Base-by-base conservation (phyloP, 1,140 invertebrate species). In the Orchesella cincta region DNA sequence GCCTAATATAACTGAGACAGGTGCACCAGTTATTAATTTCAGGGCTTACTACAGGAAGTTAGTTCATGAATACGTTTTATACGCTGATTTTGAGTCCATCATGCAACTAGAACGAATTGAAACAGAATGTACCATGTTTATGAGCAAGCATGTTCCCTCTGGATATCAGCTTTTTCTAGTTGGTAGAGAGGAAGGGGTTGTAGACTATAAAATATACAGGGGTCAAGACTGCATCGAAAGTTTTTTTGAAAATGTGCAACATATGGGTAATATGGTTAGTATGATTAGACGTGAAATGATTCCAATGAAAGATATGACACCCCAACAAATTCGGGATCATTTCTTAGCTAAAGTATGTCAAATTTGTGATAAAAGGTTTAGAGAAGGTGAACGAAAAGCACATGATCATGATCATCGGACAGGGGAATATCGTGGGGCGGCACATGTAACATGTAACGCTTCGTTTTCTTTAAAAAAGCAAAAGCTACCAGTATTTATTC, bases 71-170 rank as follows among this genome's bases (percentile, higher is more conserved):
- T 62, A 62, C 23, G 23, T 62, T 12, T 8, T 62, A n/a, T 62
- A n/a, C 54, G 12, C 23, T 8, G 54, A 62, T 62, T 62, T 62
- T 16, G 54, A 62, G 23, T 16, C 54, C 16, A 16, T 62, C 5
- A 62, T 62, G 54, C 16, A 62, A 16, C 8, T 16, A 14, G 16
- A 5, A 62, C 16, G 23, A 18, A n/a, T 26, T 14, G 23, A 62
- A n/a, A 26, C 12, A 62, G 23, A 62, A 62, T 8, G 26, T n/a
- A 36, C 31, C 0, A 73, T 73, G 23, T 12, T 23, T 35, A 1
- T 75, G 14, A 46, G 73, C n/a, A 31, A 29, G 3, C 78, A 79
- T 35, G 39, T 35, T 31, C 72, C 75, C n/a, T 62, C 71, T 33
- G 75, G 70, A 18, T 77, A 57, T 62, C 54, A 5, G 76, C 62